phyloP scores from a whole-genome alignment of 2,113 vertebrate genomes.

The Mesocricetus auratus region DNA sequence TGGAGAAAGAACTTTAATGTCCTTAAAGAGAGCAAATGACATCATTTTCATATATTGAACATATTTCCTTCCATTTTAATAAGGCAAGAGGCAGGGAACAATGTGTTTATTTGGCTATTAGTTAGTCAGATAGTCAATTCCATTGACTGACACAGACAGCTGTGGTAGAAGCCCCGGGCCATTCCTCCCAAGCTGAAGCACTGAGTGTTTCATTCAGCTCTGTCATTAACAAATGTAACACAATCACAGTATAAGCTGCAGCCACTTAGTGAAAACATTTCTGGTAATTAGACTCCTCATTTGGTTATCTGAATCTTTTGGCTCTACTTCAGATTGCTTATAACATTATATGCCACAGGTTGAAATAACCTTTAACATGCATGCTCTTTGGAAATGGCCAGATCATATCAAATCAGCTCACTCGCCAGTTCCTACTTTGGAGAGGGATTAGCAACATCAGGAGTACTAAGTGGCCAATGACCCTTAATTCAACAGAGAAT shows the following conservation, averaged over 20 bases:
- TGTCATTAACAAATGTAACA: slow-evolving; percentile 63
- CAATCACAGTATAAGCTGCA: slow-evolving; percentile 35
- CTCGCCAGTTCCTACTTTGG: neutral
- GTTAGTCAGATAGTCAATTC: slow-evolving; percentile 35
- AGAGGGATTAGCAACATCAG: neutral
- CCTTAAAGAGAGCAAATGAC: neutral
- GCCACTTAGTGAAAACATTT: slow-evolving; percentile 45
- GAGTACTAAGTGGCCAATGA: neutral
- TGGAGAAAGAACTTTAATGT: neutral
- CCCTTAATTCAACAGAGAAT: slow-evolving; percentile 35
- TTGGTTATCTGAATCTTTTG: slow-evolving; percentile 46
- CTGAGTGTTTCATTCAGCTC: neutral
- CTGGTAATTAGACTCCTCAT: slow-evolving; percentile 34
- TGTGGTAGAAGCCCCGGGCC: slow-evolving; percentile 24
- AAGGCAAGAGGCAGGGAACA: slow-evolving; percentile 26
- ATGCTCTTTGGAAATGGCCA: neutral
- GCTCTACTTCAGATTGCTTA: neutral
- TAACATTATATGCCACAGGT: neutral
- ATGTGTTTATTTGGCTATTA: slow-evolving; percentile 54
- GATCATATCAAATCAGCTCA: slow-evolving; percentile 38
- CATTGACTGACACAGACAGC: neutral
- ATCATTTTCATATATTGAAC: neutral
- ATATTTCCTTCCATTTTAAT: slow-evolving; percentile 54
- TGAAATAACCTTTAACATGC: slow-evolving; percentile 1
- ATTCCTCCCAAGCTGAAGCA: slow-evolving; percentile 22